Conservation (phyloP, 2,797 vertebrate genomes). For the Lepidocolaptes lacrymiger region DNA sequence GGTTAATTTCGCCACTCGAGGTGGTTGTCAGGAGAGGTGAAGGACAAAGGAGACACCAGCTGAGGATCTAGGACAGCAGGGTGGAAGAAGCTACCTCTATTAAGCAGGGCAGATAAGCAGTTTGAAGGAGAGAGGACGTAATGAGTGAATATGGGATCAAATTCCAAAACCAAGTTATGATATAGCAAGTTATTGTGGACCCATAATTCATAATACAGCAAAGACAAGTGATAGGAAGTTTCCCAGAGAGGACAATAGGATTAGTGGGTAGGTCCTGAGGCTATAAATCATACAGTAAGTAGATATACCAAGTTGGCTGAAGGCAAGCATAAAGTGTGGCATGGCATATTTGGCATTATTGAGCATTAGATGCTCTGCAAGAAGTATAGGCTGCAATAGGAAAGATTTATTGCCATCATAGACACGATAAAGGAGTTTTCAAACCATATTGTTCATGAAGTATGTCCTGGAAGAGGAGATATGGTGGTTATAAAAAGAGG, state of each 20-base stretch:
- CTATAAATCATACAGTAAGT: not conserved
- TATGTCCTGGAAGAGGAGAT: not conserved
- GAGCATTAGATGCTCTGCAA: not conserved
- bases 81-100: not conserved
- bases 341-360: slow-evolving; percentile 7
- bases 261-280: not conserved
- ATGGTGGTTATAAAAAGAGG: not conserved
- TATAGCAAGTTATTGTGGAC: not conserved
- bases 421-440: not conserved
- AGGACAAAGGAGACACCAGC: not conserved
- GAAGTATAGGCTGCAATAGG: not conserved
- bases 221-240: not conserved
- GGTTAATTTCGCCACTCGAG: not conserved
- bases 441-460: not conserved
- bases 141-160: not conserved
- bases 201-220: not conserved
- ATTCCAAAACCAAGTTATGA: not conserved
- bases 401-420: slow-evolving; percentile 1
- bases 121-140: not conserved
- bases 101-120: not conserved
- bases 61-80: not conserved
- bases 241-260: not conserved
- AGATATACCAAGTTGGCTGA: not conserved
- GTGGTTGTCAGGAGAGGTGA: not conserved
- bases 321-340: not conserved